A percentile compares a stretch with the other conserved stretches of the same genome.
phyloP scores from a whole-genome alignment of 2,888 invertebrate genomes.

The Myopa testacea region DNA sequence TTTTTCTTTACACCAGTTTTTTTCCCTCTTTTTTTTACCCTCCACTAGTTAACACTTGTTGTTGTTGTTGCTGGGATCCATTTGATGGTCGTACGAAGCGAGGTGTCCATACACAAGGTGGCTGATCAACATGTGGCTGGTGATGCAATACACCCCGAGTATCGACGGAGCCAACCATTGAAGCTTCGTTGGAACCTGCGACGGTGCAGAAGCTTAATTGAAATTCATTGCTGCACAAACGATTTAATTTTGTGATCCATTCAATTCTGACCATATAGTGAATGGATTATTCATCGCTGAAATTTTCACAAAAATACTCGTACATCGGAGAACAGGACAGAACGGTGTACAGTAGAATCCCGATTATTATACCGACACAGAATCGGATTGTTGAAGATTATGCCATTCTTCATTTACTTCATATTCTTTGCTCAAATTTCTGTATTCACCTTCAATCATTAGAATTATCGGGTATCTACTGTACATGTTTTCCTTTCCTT shows the following conservation, averaged over 20 bases:
- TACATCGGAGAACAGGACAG: not conserved
- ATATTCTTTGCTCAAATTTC: too few species aligned
- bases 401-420: too few species aligned
- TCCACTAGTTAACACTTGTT: not conserved
- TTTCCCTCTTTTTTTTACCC: not conserved
- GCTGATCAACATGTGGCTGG: too few species aligned
- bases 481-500: not conserved
- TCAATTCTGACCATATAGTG: slow-evolving; percentile 36
- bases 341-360: not conserved
- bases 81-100: too few species aligned
- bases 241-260: slow-evolving; percentile 46
- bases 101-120: too few species aligned
- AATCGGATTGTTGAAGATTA: too few species aligned
- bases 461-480: not conserved
- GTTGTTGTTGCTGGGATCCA: slow-evolving; percentile 1
- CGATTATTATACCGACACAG: not conserved
- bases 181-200: not conserved
- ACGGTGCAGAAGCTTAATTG: slow-evolving; percentile 41
- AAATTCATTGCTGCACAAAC: slow-evolving; percentile 48
- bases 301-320: slow-evolving; percentile 4
- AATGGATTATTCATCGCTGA: slow-evolving; percentile 19
- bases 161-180: not conserved
- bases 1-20: not conserved
- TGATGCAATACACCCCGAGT: too few species aligned
- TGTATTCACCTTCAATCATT: too few species aligned